A percentile compares a stretch with the other conserved stretches of the same genome.
These are phyloP conservation scores for Zaprionus vittiger DNA, from an alignment of 1,140 invertebrate genomes.

Conservation along the genomic window DNA sequence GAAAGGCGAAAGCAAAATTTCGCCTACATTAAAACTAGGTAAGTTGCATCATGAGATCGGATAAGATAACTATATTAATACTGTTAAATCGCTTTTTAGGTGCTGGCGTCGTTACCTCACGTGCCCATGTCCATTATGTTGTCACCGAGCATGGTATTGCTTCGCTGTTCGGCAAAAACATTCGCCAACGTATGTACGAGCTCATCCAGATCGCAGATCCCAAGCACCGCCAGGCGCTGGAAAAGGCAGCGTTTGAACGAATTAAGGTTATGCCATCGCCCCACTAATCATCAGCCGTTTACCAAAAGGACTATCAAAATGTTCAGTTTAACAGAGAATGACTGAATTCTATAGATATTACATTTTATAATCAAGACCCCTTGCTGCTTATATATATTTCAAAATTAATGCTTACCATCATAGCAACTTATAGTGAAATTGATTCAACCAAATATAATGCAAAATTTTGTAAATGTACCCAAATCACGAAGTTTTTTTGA, in stretches of 20 bases:
- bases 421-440: background rate
- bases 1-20: conserved; percentile 95
- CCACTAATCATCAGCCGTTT: conserved; percentile 16
- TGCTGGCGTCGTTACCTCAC: conserved; percentile 96
- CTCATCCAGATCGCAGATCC: conserved; percentile 96
- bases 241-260: conserved; percentile 95
- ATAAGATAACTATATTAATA: background rate
- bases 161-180: conserved; percentile 94
- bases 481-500: background rate
- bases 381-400: background rate
- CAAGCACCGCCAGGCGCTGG: conserved; percentile 92
- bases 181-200: conserved; percentile 94
- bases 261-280: conserved; percentile 93
- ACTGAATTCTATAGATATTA: background rate
- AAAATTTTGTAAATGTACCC: conserved; percentile 1
- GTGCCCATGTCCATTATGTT: conserved; percentile 96
- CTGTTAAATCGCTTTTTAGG: conserved; percentile 86
- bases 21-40: conserved; percentile 93
- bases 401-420: background rate
- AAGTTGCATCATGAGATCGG: conserved; percentile 48
- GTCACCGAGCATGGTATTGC: conserved; percentile 97
- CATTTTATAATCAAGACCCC: background rate
- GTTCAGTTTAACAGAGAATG: background rate
- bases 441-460: background rate
- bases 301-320: background rate